Evolutionary conservation across 2,888 invertebrate genomes (phyloP), one percentile per base, ranked within the genome.

Genomic region (Biston stratarius): DNA sequence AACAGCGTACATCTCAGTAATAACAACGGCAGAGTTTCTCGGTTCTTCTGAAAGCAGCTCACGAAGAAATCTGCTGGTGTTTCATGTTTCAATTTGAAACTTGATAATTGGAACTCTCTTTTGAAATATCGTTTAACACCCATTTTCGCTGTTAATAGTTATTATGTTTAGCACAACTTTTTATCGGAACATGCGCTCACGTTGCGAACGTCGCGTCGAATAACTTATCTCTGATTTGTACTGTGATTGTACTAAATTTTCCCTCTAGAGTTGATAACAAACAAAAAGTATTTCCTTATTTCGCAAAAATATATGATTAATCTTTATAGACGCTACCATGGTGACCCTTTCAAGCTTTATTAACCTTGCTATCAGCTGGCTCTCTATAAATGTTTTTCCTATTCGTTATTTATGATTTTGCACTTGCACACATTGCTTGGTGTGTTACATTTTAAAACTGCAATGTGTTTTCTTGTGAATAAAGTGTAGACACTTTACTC

Each of bases 121-220:
- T 77, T 85, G 38, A 89, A 88, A 78, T 89, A 91, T 61, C 82
- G 81, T 72, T 83, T 85, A 10, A 80, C 81, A 60, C 83, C 83
- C 91, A 91, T 92, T 79, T 81, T 82, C 0, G 38, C 8, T 45
- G 11, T 48, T 44, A 55, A 9, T 58, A 34, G 11, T 48, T 44
- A 55, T 10, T 58, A 40, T 48, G 62, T 64, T 62, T 58, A 42
- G 52, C 62, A 57, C 56, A 36, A 38, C 6, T 33, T 24, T 49
- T 49, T 44, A 61, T 58, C 60, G n/a, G 58, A 42, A 68, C 66
- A 64, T 64, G 62, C 61, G 64, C 61, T 62, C 67, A 59, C 64
- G 38, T 15, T 51, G 14, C 94, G 49, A 47, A 57, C 64, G 70
- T 61, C 64, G 67, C 62, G 60, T 56, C 61, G 67, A 66, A 64